A percentile compares a stretch with the other conserved stretches of the same genome.
phyloP scores from a whole-genome alignment of 1,140 invertebrate genomes.

The Kradibia gibbosae region DNA sequence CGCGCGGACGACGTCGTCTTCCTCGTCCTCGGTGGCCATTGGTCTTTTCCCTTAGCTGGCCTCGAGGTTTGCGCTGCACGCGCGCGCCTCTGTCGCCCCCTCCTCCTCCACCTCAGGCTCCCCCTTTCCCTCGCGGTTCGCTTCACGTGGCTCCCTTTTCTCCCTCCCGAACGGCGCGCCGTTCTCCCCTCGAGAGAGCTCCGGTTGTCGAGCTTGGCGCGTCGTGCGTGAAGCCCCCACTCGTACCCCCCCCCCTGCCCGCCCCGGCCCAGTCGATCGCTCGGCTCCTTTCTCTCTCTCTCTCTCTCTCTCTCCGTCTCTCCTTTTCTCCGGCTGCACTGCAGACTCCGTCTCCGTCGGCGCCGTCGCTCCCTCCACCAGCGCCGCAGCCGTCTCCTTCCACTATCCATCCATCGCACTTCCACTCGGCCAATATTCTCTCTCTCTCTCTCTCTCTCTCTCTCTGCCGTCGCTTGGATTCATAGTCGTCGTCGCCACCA shows the following conservation, averaged over 20 bases:
- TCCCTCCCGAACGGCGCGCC: conserved; percentile 25
- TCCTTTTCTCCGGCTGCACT: conserved; percentile 20
- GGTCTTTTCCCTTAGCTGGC: conserved; percentile 37
- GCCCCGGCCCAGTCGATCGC: conserved; percentile 46
- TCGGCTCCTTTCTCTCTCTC: conserved; percentile 44
- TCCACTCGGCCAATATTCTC: not conserved
- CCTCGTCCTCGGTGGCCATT: conserved; percentile 55
- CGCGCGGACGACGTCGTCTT: conserved; percentile 58
- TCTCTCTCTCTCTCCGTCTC: conserved; percentile 22
- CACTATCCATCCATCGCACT: not conserved
- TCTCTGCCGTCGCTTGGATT: conserved; percentile 29
- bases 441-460: conserved; percentile 30
- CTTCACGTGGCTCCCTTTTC: conserved; percentile 20
- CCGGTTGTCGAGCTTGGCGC: conserved; percentile 16
- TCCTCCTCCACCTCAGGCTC: not conserved
- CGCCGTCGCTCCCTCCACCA: conserved; percentile 19
- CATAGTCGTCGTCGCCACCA: not conserved
- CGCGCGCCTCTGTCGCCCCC: not conserved
- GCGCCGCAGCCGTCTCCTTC: not conserved
- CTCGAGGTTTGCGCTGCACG: conserved; percentile 13
- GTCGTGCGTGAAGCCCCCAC: conserved; percentile 14
- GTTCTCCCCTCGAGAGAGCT: conserved; percentile 2
- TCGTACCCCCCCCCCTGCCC: no score
- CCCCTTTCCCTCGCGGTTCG: not conserved
- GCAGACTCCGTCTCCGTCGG: conserved; percentile 33